Base-by-base conservation (phyloP, 1,140 invertebrate genomes). In the Saccostrea glomerata region DNA sequence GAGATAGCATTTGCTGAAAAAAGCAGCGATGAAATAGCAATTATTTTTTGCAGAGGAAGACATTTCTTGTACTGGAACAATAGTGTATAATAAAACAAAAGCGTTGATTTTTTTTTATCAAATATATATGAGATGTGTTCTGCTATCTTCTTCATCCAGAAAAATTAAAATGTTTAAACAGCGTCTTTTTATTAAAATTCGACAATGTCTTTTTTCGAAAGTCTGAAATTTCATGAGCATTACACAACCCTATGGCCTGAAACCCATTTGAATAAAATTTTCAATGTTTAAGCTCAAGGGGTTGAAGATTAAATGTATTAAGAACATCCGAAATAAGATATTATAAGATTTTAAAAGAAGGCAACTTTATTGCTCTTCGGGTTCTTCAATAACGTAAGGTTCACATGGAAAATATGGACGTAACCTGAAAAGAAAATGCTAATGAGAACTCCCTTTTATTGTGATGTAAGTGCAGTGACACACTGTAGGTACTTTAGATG, bases 391-490 rank as follows among this genome's bases (percentile, higher is more conserved):
- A 77, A 77, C 23, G 70, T 30, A 25, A 77, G 15, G 25, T 30
- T 77, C 70, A 77, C 70, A 77, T 77, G 25, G 30, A 12, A 5
- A 36, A 77, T 20, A 77, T 30, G 23, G 13, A 77, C 70, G 70
- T 77, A 77, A 77, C 23, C 70, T 77, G 70, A 77, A 77, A 77
- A 17, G 70, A 77, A 63, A 77, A 77, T 77, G 70, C 70, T 30
- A 77, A 77, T 77, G 70, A 77, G 23, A 4, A 30, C 17, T 36
- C 25, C 15, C 23, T 77, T 77, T 25, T 77, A 36, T 77, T 77
- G 70, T 77, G 70, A 77, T 36, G 70, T 77, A 77, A 77, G 70
- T 30, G 7, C 23, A 77, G 25, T 36, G 12, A 30, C 70, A 77
- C 70, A 77, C 23, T 77, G 9, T 77, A 77, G 70, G 11, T 77